Percentiles rank a stretch among this genome's conserved stretches.
phyloP scores from a whole-genome alignment of 1,140 invertebrate genomes.

The Aricia agestis region DNA sequence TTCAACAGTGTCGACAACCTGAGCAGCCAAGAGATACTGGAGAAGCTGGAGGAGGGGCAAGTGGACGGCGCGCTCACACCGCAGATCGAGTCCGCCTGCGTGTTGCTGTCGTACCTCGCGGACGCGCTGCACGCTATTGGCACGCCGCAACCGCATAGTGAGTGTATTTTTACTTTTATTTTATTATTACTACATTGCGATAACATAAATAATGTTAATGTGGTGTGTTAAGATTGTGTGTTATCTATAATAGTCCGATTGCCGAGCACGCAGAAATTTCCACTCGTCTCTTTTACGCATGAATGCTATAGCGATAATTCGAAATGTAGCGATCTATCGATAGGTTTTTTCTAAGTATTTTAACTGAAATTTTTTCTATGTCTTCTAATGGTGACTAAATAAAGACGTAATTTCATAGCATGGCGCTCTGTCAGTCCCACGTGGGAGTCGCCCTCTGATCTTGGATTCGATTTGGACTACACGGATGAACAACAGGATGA shows the following conservation, averaged over 20 bases:
- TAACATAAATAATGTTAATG: no score
- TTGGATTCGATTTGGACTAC: conserved; percentile 88
- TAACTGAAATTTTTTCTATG: no score
- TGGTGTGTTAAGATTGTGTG: no score
- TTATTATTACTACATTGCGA: no score
- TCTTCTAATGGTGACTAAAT: no score
- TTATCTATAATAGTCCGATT: no score
- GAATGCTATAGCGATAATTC: no score
- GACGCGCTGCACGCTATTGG: conserved; percentile 81
- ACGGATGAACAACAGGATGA: conserved; percentile 91
- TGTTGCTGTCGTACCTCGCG: conserved; percentile 85
- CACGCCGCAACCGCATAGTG: conserved; percentile 53
- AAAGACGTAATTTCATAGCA: conserved; percentile 44
- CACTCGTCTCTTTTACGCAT: no score
- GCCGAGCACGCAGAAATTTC: no score
- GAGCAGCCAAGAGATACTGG: conserved; percentile 57
- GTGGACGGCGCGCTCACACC: conserved; percentile 67
- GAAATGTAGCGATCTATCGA: no score
- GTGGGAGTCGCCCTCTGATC: conserved; percentile 86
- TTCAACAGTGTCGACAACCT: conserved; percentile 74
- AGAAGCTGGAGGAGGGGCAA: conserved; percentile 75
- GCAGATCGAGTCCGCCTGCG: conserved; percentile 86
- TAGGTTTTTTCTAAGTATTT: no score
- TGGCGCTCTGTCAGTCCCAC: conserved; percentile 82
- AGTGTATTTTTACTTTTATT: conserved; percentile 23